Percentiles rank a stretch among this genome's conserved stretches.
Conservation (phyloP, 23 tunicate genomes). For the Halocynthia roretzi region DNA sequence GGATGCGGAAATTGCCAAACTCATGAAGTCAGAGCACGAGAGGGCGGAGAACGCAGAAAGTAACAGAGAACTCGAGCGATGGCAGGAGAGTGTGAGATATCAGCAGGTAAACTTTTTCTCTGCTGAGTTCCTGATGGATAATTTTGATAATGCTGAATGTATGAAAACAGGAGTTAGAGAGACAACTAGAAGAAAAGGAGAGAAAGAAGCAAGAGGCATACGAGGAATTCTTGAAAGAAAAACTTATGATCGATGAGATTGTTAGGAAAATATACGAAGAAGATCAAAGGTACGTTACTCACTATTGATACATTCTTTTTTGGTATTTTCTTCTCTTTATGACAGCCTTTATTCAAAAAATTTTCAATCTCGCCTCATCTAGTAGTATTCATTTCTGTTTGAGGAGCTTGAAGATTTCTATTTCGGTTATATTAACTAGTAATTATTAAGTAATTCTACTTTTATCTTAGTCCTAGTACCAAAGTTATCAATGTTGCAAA, state of each 20-base stretch:
- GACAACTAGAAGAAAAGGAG: slow-evolving; percentile 92
- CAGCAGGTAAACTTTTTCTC: slow-evolving; percentile 12
- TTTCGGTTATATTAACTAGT: too few relatives aligned
- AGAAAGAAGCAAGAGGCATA: slow-evolving; percentile 86
- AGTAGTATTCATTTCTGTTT: too few relatives aligned
- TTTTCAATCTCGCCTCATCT: too few relatives aligned
- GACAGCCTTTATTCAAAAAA: background rate
- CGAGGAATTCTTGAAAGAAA: slow-evolving; percentile 94
- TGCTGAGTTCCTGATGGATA: background rate
- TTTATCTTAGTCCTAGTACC: too few relatives aligned
- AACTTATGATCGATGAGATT: slow-evolving; percentile 95
- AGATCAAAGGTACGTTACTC: slow-evolving; percentile 47
- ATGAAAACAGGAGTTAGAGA: slow-evolving; percentile 51
- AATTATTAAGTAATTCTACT: too few relatives aligned
- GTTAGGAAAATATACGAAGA: slow-evolving; percentile 98
- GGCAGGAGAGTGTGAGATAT: slow-evolving; percentile 79
- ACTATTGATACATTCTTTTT: background rate
- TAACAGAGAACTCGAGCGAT: slow-evolving; percentile 45
- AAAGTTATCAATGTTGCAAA: too few relatives aligned
- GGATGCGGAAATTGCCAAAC: slow-evolving; percentile 53
- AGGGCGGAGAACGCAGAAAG: slow-evolving; percentile 73
- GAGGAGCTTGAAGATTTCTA: too few relatives aligned
- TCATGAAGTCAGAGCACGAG: slow-evolving; percentile 65
- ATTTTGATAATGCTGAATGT: background rate
- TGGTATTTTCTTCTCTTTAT: background rate